Base-by-base conservation (phyloP, 2,797 vertebrate species). In the Psittacula echo region DNA sequence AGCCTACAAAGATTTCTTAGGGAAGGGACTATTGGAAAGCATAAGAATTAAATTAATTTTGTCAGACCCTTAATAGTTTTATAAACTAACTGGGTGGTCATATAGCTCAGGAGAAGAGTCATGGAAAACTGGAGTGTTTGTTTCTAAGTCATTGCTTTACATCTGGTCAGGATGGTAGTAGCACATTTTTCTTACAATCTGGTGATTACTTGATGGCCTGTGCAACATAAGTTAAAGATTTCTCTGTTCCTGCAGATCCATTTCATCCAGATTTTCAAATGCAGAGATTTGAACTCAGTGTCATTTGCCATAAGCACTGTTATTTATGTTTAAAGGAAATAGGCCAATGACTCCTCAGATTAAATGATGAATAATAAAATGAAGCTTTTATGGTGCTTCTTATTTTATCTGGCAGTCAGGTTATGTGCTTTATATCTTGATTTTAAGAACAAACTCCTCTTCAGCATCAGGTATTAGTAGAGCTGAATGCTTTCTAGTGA, bases 391-490 rank as follows among this genome's bases (percentile, higher is more conserved):
- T 54, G 10, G 21, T 78, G 48, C 64, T 37, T 83, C 20, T 3
- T 42, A 34, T 65, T 60, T 75, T 44, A 76, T 58, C 41, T 14
- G 24, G 29, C 32, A 87, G n/a, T 4, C 37, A 84, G 53, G 13
- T 27, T 71, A 29, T 37, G 13, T 66, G 26, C 60, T 87, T 65
- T 13, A 24, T 32, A 48, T 60, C 42, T 75, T 70, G 39, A 89
- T 89, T 94, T 94, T 82, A 81, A 83, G 72, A 95, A 85, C 20
- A 89, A 92, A 66, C 44, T 80, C 29, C 30, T 77, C 29, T 66
- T 83, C 1, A 7, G 23, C 21, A 9, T 60, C 88, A 90, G 58
- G 18, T 44, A 61, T 84, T 85, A 74, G 45, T 47, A 77, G 56
- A 85, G 42, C 34, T 77, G 74, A 85, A 66, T 66, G 67, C 79